Conservation (phyloP, 2,797 vertebrate genomes). For the Syncerus caffer region DNA sequence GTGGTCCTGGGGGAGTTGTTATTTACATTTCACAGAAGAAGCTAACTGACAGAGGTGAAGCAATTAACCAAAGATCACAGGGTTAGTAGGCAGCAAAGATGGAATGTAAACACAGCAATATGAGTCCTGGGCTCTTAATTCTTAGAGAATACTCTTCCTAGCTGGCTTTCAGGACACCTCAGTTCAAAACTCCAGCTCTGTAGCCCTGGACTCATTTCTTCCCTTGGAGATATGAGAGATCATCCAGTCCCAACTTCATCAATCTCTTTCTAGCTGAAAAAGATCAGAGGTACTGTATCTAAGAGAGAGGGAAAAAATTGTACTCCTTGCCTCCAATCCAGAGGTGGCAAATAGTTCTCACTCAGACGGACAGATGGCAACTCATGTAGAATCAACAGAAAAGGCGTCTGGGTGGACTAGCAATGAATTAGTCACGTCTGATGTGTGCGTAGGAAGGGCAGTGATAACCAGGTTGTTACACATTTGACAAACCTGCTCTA, state of each 20-base stretch:
- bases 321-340: no score
- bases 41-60: background rate
- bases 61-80: background rate
- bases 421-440: background rate
- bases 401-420: background rate
- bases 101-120: background rate
- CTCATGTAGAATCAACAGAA: background rate
- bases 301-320: background rate
- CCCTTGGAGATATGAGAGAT: background rate
- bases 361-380: fast-evolving
- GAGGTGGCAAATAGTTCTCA: background rate
- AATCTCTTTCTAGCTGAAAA: background rate
- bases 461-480: background rate
- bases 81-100: background rate
- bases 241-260: background rate
- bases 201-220: background rate
- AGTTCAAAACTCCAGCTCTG: background rate
- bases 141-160: background rate
- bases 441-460: fast-evolving
- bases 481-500: background rate
- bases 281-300: background rate
- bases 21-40: background rate
- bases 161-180: background rate
- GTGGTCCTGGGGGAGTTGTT: background rate
- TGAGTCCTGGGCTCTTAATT: background rate